Evolutionary conservation across 2,797 vertebrate species (phyloP), one percentile per base, ranked within the genome.

Genomic region (Spheniscus humboldti): DNA sequence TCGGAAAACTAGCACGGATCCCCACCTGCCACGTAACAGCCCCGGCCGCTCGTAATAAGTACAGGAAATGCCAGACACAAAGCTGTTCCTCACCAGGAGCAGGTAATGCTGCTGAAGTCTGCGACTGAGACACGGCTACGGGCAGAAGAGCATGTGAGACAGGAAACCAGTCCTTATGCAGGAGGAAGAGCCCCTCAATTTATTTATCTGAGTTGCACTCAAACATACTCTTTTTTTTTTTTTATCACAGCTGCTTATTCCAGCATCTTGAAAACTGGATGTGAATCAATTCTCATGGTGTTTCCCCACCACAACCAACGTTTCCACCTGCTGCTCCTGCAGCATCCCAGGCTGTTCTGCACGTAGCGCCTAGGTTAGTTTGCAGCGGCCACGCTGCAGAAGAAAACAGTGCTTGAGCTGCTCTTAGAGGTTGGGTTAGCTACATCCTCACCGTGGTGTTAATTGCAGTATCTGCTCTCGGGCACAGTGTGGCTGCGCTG

Each of bases 21-120:
- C 56, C 73, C 86, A 77, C 63, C 92, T 92, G 90, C 71, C 43
- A 19, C 43, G 7, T 4, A 52, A 33, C 63, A 41, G 89, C 71
- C 85, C 85, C 90, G 92, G 86, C 60, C 27, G 0, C 55, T 52
- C 52, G 2, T 3, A 69, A 71, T 2, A 59, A 45, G 47, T 8
- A 10, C 59, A 84, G 95, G 95, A 94, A 95, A 92, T 43, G 52
- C 86, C 93, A 82, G 83, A n/a, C 57, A n/a, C 22, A 28, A 33
- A 67, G 79, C 86, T 37, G 57, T 30, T 81, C 71, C 67, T 76
- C 0, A 0, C 66, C 83, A 69, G 83, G 62, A 69, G 77, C 94
- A 94, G 95, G 92, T 76, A 87, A 50, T 4, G 33, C 75, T 43
- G 56, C 72, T 39, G 25, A 11, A 13, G 72, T 7, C 72, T 71